phyloP scores from a whole-genome alignment of 92 coral and sea anemone species.

The Epizoanthus fatuus region DNA sequence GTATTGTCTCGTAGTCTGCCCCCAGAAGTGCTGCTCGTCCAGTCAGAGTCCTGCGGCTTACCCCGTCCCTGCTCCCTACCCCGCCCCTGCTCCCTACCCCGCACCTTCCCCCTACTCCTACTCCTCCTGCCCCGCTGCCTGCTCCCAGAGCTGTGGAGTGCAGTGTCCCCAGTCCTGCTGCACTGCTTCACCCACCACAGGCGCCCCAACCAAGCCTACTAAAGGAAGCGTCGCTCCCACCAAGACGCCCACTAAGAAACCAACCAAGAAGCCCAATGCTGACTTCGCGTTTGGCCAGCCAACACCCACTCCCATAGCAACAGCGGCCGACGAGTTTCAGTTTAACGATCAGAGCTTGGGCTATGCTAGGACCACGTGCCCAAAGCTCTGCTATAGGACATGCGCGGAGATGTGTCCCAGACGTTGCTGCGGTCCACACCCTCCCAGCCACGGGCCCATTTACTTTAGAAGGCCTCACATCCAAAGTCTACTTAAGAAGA shows the following conservation, averaged over 20 bases:
- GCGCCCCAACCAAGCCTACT: conserved; percentile 29
- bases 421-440: conserved; percentile 96
- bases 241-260: conserved; percentile 45
- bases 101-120: not conserved
- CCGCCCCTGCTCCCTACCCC: not conserved
- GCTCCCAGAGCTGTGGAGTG: conserved; percentile 79
- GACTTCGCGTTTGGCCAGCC: conserved; percentile 35
- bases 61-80: conserved; percentile 50
- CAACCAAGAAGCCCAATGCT: conserved; percentile 34
- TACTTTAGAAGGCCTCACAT: conserved; percentile 73
- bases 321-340: conserved; percentile 30
- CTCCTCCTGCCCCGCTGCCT: conserved; percentile 78
- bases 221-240: conserved; percentile 32
- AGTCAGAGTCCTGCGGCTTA: conserved; percentile 43
- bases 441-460: conserved; percentile 47
- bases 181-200: conserved; percentile 35
- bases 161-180: conserved; percentile 85
- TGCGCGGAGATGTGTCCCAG: conserved; percentile 88
- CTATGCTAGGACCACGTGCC: conserved; percentile 59
- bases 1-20: conserved; percentile 90
- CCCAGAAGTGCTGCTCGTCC: conserved; percentile 82
- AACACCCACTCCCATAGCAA: conserved; percentile 22
- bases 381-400: conserved; percentile 73
- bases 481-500: conserved; percentile 51
- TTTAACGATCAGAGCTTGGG: conserved; percentile 5